Evolutionary conservation across 2,888 invertebrate species (phyloP), one percentile per base, ranked within the genome.

Genomic region (Polylopha cassiicola): DNA sequence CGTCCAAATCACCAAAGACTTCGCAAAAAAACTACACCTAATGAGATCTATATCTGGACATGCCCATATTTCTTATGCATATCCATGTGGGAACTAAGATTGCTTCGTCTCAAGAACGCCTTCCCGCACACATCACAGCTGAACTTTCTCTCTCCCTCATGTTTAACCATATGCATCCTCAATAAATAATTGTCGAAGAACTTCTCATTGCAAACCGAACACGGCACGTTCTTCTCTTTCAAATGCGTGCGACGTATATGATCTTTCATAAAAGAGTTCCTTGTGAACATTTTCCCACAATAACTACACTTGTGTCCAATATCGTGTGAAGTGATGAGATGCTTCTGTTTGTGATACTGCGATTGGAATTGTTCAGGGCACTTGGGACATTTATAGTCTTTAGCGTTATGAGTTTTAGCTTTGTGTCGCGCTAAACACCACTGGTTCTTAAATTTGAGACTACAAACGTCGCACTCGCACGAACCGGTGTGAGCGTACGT

Each of bases 121-220:
- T 87, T 88, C 0, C 87, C 86, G 43, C 90, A 90, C 1, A 88
- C 71, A 3, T 86, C 84, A 34, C 90, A 90, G 30, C 75, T 74
- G 33, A 87, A 88, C 31, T 78, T 79, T 9, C 86, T 79, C 4
- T 88, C 87, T 0, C 87, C 87, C 7, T 84, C 75, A 42, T 89
- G 89, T 11, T 81, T 84, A 1, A 82, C 86, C 73, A 85, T 86
- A 47, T 88, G 89, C 63, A 81, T 58, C 24, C 51, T 72, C 31
- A 84, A 43, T 8, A 74, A 53, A 32, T 81, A 70, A 42, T 78
- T 81, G 33, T 84, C 81, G 21, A 84, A 84, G 41, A 84, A 84
- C 38, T 67, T 77, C 37, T 80, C 77, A 11, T 67, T 67, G 18
- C 84, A 84, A 1, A 84, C 67, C 0, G 80, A 71, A 39, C 84